phyloP scores from a whole-genome alignment of 2,113 vertebrate species.

The Baryphthengus martii region DNA sequence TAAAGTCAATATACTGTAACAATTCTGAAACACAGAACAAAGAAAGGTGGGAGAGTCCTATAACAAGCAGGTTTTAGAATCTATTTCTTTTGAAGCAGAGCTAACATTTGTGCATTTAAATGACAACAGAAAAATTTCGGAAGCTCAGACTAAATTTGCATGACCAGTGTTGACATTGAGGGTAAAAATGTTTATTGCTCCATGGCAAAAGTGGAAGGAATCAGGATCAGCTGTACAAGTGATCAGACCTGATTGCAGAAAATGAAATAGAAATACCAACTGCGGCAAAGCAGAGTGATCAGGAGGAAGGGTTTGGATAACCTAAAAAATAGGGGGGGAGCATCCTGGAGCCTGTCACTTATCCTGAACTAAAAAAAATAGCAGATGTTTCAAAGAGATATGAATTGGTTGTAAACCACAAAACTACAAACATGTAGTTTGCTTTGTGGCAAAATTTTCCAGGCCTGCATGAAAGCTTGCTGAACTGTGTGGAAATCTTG shows the following conservation, averaged over 20 bases:
- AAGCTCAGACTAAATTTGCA: not conserved
- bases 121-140: not conserved
- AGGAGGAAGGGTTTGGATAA: not conserved
- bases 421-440: not conserved
- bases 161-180: not conserved
- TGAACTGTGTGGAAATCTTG: not conserved
- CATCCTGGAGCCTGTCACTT: not conserved
- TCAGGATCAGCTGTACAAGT: not conserved
- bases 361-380: not conserved
- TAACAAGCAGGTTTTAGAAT: not conserved
- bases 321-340: not conserved
- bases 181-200: not conserved
- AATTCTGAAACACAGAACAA: not conserved
- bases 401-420: not conserved
- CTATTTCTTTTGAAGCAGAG: not conserved
- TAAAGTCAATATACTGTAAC: not conserved
- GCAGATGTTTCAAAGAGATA: not conserved
- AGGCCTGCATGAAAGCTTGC: not conserved
- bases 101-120: not conserved
- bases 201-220: not conserved
- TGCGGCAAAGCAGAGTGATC: not conserved
- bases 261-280: not conserved
- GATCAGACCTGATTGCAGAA: not conserved
- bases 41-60: not conserved
- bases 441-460: not conserved